Base-by-base conservation (phyloP, 2,888 invertebrate genomes). In the Drosophila lutescens region DNA sequence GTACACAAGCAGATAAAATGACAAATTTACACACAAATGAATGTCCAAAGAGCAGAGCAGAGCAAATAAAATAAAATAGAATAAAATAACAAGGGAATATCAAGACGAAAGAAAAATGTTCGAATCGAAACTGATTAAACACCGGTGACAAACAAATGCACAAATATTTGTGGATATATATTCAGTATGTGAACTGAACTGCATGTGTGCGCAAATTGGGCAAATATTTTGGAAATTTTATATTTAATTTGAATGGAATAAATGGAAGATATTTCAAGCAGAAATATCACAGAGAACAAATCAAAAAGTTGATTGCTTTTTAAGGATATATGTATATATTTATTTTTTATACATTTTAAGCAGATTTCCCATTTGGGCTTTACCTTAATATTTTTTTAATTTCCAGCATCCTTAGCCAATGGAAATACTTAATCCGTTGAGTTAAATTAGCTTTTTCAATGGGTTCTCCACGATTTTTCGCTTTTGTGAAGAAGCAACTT, bases 51-150 rank as follows among this genome's bases (percentile, higher is more conserved):
- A n/a, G 12, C 4, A 17, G 9, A 9, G 13, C 57, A 56, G 38
- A 15, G 17, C 57, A 58, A 61, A 61, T 44, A 60, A 61, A 61
- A 44, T 58, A 4, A 10, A 36, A 13, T 13, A 38, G 12, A 34
- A 32, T 32, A 23, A 38, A 61, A 60, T 46, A 60, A 38, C 36
- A 7, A 20, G 26, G 20, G 36, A 17, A 47, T 47, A 23, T 23
- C 32, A 63, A 40, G 15, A 23, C 26, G 38, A 62, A 32, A 32
- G 63, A 47, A 62, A 61, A 44, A 36, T 30, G 38, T 26, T 44
- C 10, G 13, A 61, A 15, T 15, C 10, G 44, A 62, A 47, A 61
- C 61, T 62, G 61, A 62, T 62, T 62, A 62, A 61, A 44, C 61
- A 32, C 15, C 20, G 36, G 38, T 20, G 44, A 60, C 61, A 60